Evolutionary conservation across 2,888 invertebrate genomes (phyloP), one percentile per base, ranked within the genome.

Genomic region (Drosophila kanekoi): DNA sequence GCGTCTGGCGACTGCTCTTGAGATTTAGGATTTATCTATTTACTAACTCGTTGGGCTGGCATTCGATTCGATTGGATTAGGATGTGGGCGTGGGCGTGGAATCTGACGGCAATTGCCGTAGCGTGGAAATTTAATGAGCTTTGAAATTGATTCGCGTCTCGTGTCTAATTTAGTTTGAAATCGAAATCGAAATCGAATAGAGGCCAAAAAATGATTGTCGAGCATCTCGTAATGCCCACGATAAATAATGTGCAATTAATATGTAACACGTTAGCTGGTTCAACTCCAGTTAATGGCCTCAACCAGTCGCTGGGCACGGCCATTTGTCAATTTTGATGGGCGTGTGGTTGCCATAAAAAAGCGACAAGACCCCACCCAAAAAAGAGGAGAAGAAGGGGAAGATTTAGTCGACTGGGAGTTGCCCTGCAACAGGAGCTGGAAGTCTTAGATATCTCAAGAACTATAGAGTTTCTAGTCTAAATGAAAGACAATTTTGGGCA

Each of bases 251-350:
- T 80, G 77, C 86, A 86, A 86, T 86, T 86, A 86, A 87, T 86
- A 86, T 86, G 86, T 89, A 87, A 89, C 89, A 87, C 86, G 87
- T 85, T 87, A 73, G 75, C 72, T 63, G 70, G 37, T 61, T 62
- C 71, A 66, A 71, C 71, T 79, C 78, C 52, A 64, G 72, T 73
- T 63, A 67, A 72, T 64, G 71, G 64, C 37, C 54, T 16, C 43
- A 43, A 33, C 60, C 43, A 56, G 47, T 28, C 37, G 67, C 9
- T 57, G 60, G 43, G n/a, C 10, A 2, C 5, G 71, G 77, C 81
- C 90, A 90, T 90, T 88, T 90, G 87, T 90, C 90, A 90, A 90
- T 85, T 69, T 78, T 89, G 90, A 90, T 90, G 72, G 79, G 59
- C 74, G 51, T 73, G 81, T 56, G 77, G 69, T 61, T 47, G 87